These are phyloP conservation scores for Dicycla oo DNA, from an alignment of 2,888 invertebrate genomes.

Conservation along the genomic window DNA sequence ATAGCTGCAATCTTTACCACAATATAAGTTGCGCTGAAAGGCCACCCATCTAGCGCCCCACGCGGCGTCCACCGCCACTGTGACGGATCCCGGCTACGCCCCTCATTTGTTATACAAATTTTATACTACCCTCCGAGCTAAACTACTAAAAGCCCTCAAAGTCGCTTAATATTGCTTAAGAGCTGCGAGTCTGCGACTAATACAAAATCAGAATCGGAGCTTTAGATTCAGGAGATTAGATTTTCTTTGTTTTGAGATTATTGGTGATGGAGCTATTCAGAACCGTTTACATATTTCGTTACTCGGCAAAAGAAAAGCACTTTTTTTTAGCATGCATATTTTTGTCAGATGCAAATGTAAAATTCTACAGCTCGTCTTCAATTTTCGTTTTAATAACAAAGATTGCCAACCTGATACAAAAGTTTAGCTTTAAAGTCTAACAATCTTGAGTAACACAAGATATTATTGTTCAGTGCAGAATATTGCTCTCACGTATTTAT, in stretches of 20 bases:
- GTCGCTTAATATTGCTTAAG: constrained; percentile 57
- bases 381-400: background rate
- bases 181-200: constrained; percentile 15
- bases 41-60: constrained; percentile 89
- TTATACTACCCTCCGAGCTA: constrained; percentile 90
- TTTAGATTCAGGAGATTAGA: constrained; percentile 14
- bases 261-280: background rate
- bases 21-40: constrained; percentile 54
- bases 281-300: background rate
- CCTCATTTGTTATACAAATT: constrained; percentile 91
- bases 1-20: constrained; percentile 44
- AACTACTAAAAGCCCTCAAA: constrained; percentile 74
- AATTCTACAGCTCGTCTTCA: background rate
- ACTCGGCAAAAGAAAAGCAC: background rate
- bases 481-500: background rate
- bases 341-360: background rate
- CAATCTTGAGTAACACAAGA: background rate
- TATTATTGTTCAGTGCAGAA: background rate
- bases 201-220: constrained; percentile 4
- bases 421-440: background rate
- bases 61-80: constrained; percentile 85
- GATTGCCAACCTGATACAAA: background rate
- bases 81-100: constrained; percentile 89
- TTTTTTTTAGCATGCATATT: too few species aligned
- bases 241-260: constrained; percentile 5